Evolutionary conservation across 2,113 vertebrate genomes (phyloP).

Genomic region (Mirounga angustirostris): DNA sequence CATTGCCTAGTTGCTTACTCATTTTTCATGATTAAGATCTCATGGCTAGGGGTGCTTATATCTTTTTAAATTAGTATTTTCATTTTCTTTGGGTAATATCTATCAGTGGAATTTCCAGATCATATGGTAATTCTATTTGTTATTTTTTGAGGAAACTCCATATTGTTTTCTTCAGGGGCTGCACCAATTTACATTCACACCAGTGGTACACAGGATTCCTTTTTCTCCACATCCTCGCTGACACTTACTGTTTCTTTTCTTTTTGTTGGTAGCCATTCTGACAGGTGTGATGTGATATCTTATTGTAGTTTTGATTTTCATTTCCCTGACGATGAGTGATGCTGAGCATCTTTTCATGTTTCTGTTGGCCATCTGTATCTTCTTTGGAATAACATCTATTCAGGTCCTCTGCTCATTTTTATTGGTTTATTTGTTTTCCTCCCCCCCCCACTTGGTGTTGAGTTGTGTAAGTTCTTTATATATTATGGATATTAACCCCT

Average conservation of each 20-base stretch:
- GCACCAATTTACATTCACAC: not conserved
- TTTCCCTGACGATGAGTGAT: not conserved
- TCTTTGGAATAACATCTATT: not conserved
- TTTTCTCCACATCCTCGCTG: not conserved
- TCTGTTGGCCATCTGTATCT: not conserved
- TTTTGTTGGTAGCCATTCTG: not conserved
- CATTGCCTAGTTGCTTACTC: not conserved
- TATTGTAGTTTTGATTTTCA: not conserved
- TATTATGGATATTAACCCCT: not conserved
- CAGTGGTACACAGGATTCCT: not conserved
- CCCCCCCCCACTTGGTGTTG: not conserved
- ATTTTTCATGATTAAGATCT: not conserved
- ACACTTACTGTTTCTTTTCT: not conserved
- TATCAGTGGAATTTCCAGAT: not conserved
- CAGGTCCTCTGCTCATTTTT: not conserved
- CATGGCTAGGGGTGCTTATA: not conserved
- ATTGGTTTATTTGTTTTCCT: not conserved
- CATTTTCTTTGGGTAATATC: not conserved
- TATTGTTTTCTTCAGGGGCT: not conserved
- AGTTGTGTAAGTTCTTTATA: not conserved
- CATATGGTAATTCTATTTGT: not conserved
- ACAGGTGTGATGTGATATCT: not conserved
- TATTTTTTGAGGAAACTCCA: not conserved
- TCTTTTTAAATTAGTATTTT: not conserved
- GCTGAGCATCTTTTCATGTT: not conserved